Percentiles rank a stretch among this genome's conserved stretches.
Conservation (phyloP, 2,888 invertebrate genomes). For the Argyresthia goedartella region DNA sequence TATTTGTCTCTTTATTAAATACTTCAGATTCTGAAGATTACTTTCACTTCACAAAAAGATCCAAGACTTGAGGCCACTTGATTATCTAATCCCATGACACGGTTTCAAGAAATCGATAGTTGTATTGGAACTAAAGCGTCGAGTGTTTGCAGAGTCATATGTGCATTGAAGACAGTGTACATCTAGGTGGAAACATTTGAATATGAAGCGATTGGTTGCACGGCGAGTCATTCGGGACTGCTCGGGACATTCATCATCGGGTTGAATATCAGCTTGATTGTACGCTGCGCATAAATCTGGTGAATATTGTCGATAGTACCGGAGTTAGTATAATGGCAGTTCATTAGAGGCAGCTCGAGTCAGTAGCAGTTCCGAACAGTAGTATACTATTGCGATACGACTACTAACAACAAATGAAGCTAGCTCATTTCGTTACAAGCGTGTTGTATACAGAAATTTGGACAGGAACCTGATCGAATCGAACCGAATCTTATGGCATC, state of each 20-base stretch:
- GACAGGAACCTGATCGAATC: too few relatives aligned
- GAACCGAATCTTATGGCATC: too few relatives aligned
- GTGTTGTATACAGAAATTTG: too few relatives aligned
- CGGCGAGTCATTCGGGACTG: background rate
- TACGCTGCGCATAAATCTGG: slow-evolving; percentile 3
- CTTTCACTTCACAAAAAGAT: background rate
- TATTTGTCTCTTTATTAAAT: background rate
- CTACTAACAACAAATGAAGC: background rate
- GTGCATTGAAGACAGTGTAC: background rate
- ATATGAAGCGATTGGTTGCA: slow-evolving; percentile 2
- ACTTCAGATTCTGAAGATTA: background rate
- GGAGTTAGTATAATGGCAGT: slow-evolving; percentile 2
- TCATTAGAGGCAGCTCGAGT: background rate
- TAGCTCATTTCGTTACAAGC: background rate
- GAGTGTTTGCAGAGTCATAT: too few relatives aligned
- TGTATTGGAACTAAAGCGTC: too few relatives aligned
- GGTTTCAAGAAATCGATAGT: too few relatives aligned
- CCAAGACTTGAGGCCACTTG: background rate
- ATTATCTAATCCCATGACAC: background rate
- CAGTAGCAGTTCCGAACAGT: background rate
- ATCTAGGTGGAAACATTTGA: background rate
- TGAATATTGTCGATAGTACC: background rate
- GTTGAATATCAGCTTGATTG: slow-evolving; percentile 5
- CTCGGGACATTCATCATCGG: slow-evolving; percentile 1
- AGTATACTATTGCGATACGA: background rate